Conservation (phyloP, 2,888 invertebrate genomes). For the Tinea pellionella region DNA sequence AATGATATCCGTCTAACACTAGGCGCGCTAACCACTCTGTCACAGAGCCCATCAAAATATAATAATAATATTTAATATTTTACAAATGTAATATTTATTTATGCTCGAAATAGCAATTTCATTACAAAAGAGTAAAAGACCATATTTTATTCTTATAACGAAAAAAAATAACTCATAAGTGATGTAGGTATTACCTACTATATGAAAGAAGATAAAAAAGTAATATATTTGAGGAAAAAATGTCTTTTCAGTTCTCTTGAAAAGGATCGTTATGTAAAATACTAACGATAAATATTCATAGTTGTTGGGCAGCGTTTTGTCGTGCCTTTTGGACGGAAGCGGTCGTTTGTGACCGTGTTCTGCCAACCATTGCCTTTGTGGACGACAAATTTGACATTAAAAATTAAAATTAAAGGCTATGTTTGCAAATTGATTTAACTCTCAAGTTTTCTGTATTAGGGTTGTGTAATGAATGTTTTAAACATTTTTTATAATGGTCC, state of each 20-base stretch:
- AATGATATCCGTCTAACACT: no score
- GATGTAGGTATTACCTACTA: no score
- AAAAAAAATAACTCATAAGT: background rate
- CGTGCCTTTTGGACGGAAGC: slow-evolving; percentile 1
- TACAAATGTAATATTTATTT: no score
- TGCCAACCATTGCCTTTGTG: background rate
- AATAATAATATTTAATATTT: no score
- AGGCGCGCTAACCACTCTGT: no score
- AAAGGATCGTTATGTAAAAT: slow-evolving; percentile 19
- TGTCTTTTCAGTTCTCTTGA: slow-evolving; percentile 17
- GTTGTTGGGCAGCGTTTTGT: background rate
- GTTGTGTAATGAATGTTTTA: background rate
- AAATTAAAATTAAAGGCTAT: background rate
- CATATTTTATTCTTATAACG: background rate
- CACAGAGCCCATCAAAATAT: no score
- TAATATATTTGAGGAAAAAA: slow-evolving; percentile 21
- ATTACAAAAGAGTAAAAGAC: no score
- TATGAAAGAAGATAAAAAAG: slow-evolving; percentile 12
- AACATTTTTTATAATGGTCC: no score
- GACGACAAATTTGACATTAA: background rate
- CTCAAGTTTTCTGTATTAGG: background rate
- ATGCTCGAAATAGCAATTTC: no score
- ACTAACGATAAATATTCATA: slow-evolving; percentile 20
- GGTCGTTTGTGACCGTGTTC: slow-evolving; percentile 1
- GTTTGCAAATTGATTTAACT: slow-evolving; percentile 1